Base-by-base conservation (phyloP, 2,113 vertebrate genomes). In the Anarhynchus alexandrinus region DNA sequence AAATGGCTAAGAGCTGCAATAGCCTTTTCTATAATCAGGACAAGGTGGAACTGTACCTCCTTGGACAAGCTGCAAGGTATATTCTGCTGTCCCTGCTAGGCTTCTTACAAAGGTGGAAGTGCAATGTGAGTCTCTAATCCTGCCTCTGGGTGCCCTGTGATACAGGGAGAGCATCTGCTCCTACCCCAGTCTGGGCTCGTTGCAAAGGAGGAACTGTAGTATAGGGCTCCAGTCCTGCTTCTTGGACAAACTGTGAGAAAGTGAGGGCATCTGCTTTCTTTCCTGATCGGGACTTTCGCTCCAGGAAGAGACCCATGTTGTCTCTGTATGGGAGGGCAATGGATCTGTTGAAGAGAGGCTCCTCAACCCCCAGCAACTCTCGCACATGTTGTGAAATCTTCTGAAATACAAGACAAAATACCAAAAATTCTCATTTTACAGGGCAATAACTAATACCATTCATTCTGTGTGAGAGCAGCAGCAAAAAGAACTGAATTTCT, bases 221-320 rank as follows among this genome's bases (percentile, higher is more conserved):
- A 42, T 79, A 94, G 16, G 88, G 82, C 64, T 97, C 83, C 79
- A 98, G 86, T 54, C 96, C 78, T 78, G 94, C 64, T 88, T 97
- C 93, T 82, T 92, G 58, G 76, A 99, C 80, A 96, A 99, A 99
- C 86, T 97, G 84, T 83, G 96, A 66, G 52, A 98, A 98, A 38
- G 98, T 98, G 84, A 99, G 97, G 58, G 86, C 72, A 90, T 99
- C 98, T n/a, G 98, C 98, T 57, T 40, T 93, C 74, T 90, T 66
- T 57, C 99, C 99, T 5, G 96, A 98, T 22, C 43, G 96, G 77
- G 98, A 98, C 97, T 99, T 99, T 49, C 12, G 91, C 96, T 99
- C 98, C 86, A 99, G 93, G 96, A 99, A 99, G 92, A 99, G 97
- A 62, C 98, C 98, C 86, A 95, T 42, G 45, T 86, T 95, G 94